Evolutionary conservation across 1,140 invertebrate genomes (phyloP), one percentile per base, ranked within the genome.

Genomic region (Sarcophaga bullata): DNA sequence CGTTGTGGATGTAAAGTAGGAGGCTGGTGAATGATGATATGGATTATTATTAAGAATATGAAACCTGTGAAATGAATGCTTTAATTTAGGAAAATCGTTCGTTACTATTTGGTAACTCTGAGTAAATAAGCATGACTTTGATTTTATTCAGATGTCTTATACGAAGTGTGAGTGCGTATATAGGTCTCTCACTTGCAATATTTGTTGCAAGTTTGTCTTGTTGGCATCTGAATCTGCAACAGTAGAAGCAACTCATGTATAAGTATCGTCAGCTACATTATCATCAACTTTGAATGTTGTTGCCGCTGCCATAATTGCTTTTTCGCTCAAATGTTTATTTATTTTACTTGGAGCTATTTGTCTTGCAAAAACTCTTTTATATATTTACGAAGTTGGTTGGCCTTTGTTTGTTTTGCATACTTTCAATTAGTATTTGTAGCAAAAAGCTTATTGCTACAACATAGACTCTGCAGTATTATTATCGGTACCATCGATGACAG

Each of bases 341-440:
- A 46, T 73, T 76, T 76, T 76, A 49, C 73, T 49, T 7, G 11
- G 49, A 47, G 73, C 37, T 76, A 76, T 76, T 76, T 76, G 73
- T 76, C 73, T 76, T 6, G 73, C 73, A 48, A 73, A 37, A 37
- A 68, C 49, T 48, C 48, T 49, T 49, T 76, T 49, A 10, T 49
- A 49, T 8, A 49, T 73, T 48, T 4, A 46, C 19, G n/a, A 68
- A 19, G 62, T 17, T 7, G 6, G 62, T 62, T 17, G 19, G n/a
- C 3, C 58, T 62, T 19, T 68, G 58, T 58, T 46, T 6, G 7
- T 25, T 73, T 73, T 73, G 72, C 72, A 73, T 46, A 73, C 46
- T 73, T 73, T 46, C 52, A 58, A 58, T 58, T 58, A 46, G 10
- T 46, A 46, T 8, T 73, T 46, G 37, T 73, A 3, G 8, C 72